Percentiles rank a stretch among this genome's conserved stretches.
Evolutionary conservation across 2,888 invertebrate species (phyloP).

Genomic region (Pammene aurita): DNA sequence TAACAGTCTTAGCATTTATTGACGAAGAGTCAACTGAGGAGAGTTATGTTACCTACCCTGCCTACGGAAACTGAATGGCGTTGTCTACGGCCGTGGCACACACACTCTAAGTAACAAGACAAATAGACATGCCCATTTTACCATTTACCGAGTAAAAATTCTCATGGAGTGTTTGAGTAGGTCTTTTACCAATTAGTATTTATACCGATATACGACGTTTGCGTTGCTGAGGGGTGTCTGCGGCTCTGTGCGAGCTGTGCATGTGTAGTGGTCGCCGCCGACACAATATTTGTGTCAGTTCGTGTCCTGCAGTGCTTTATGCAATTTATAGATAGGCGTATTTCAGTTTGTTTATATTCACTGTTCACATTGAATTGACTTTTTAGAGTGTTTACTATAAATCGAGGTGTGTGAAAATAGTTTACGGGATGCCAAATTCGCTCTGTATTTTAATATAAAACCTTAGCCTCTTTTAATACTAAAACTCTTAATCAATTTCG

Average conservation of each 20-base stretch:
- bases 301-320: background rate
- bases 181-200: constrained; percentile 83
- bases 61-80: constrained; percentile 62
- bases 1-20: constrained; percentile 41
- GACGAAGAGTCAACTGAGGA: constrained; percentile 47
- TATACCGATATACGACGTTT: constrained; percentile 76
- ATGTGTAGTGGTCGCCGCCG: constrained; percentile 58
- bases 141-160: constrained; percentile 81
- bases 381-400: too few relatives aligned
- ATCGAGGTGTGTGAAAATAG: too few relatives aligned
- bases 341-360: background rate
- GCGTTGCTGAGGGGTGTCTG: constrained; percentile 65
- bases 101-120: constrained; percentile 80
- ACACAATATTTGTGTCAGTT: constrained; percentile 4
- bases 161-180: constrained; percentile 80
- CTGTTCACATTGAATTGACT: too few relatives aligned
- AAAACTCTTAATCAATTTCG: constrained; percentile 47
- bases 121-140: constrained; percentile 81
- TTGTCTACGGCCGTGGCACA: constrained; percentile 74
- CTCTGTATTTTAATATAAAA: constrained; percentile 29
- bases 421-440: too few relatives aligned
- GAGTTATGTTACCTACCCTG: constrained; percentile 54
- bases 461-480: constrained; percentile 67
- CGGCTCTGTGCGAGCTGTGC: constrained; percentile 60
- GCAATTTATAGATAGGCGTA: background rate